A percentile compares a stretch with the other conserved stretches of the same genome.
Evolutionary conservation across 2,113 vertebrate species (phyloP).

Genomic region (Crotophaga sulcirostris): DNA sequence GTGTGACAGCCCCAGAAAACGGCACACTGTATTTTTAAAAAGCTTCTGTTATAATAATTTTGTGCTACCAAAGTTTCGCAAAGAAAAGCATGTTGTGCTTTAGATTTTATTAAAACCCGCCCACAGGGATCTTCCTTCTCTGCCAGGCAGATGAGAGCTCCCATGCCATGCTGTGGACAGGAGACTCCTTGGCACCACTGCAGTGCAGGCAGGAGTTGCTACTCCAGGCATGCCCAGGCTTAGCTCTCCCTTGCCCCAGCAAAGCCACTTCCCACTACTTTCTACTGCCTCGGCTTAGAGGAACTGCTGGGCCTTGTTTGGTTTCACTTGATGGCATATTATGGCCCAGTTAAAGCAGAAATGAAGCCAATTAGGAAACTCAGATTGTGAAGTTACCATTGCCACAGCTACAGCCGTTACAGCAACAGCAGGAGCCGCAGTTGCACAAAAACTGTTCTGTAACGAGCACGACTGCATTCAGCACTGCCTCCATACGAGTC

Average conservation of each 20-base stretch:
- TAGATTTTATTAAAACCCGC: background rate
- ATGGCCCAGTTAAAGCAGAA: background rate
- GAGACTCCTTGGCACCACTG: background rate
- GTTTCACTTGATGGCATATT: background rate
- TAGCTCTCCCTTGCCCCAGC: background rate
- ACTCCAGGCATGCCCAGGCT: background rate
- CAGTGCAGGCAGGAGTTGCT: background rate
- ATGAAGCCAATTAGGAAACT: background rate
- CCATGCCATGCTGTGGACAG: background rate
- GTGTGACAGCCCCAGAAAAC: background rate
- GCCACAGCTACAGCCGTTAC: background rate
- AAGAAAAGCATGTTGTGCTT: background rate
- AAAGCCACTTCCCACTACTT: background rate
- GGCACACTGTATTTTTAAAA: background rate
- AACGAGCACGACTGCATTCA: background rate
- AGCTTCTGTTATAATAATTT: background rate
- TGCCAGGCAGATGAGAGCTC: background rate
- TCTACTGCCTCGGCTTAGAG: background rate
- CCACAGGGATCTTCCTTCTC: background rate
- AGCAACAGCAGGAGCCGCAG: fast-evolving
- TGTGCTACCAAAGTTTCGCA: background rate
- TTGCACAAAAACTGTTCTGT: background rate
- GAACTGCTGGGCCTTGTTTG: background rate
- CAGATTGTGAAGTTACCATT: background rate
- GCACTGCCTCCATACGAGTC: background rate